Evolutionary conservation across 1,140 invertebrate genomes (phyloP), one percentile per base, ranked within the genome.

Genomic region (Trachymyrmex cornetzi): DNA sequence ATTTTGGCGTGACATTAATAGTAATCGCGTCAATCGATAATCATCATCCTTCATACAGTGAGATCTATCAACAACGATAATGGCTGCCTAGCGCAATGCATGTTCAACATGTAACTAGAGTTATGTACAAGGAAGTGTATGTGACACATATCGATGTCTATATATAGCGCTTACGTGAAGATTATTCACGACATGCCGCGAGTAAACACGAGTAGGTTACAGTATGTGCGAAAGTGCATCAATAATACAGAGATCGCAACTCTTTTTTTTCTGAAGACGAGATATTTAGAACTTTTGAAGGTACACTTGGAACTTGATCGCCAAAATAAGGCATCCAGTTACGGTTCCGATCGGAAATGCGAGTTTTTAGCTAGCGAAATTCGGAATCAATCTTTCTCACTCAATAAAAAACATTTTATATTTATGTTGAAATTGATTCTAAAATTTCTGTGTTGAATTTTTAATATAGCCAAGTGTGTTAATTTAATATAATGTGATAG

Each of bases 11-110:
- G 22, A 59, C 53, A 59, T 72, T 72, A 72, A 57, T 82, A 82
- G 22, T 82, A 82, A 67, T 79, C 38, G 22, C 53, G n/a, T 57
- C 34, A 67, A 85, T 66, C 67, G n/a, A 44, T 81, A 50, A 53
- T 81, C 44, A 38, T 81, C 79, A 72, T 34, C 61, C 64, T 80
- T 48, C 77, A 44, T 66, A 79, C 38, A 66, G 38, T 53, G 44
- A 80, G 19, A 80, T 67, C 63, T 80, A 82, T 87, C 71, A 86
- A 87, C 63, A 87, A 86, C 67, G 67, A 64, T 74, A 87, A 87
- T 86, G 74, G 74, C 74, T 77, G 74, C 53, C 74, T 77, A 77
- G 55, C 22, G 74, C 74, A 77, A 61, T 34, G 55, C 74, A 77
- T 77, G 74, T 77, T 77, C 74, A 77, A 61, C 61, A 77, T 44